Evolutionary conservation across 2,797 vertebrate species (phyloP).

Genomic region (Holocentrus rufus): DNA sequence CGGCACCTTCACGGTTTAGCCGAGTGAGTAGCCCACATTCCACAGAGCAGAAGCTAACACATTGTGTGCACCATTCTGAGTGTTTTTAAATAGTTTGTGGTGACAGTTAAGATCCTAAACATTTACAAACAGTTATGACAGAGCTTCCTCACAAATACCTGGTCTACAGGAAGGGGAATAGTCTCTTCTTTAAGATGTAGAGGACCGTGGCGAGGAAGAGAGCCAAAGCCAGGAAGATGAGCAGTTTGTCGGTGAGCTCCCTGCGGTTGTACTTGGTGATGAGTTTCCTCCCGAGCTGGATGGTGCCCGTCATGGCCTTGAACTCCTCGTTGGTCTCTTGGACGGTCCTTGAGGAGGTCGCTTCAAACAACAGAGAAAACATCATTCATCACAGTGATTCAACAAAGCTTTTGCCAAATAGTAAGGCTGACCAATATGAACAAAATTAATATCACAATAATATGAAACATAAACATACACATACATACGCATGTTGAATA

Average conservation of each 20-base stretch:
- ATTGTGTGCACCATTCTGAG: not conserved
- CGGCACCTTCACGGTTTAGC: not conserved
- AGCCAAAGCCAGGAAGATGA: slow-evolving; percentile 94
- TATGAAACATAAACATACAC: no score
- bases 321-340: slow-evolving; percentile 97
- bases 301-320: slow-evolving; percentile 97
- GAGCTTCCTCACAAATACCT: slow-evolving; percentile 31
- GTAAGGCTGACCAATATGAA: not conserved
- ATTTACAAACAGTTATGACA: not conserved
- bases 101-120: not conserved
- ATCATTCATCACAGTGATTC: not conserved
- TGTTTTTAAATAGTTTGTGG: slow-evolving; percentile 39
- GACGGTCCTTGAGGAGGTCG: slow-evolving; percentile 92
- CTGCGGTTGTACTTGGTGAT: slow-evolving; percentile 98
- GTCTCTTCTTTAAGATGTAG: slow-evolving; percentile 96
- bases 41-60: not conserved
- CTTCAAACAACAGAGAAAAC: slow-evolving; percentile 63
- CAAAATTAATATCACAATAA: not conserved
- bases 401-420: not conserved
- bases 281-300: slow-evolving; percentile 94
- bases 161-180: slow-evolving; percentile 91
- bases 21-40: slow-evolving; percentile 30
- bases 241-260: slow-evolving; percentile 95
- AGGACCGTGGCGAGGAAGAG: slow-evolving; percentile 95
- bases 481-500: no score